These are phyloP conservation scores for Alcis repandata DNA, from an alignment of 2,888 invertebrate species.

Conservation along the genomic window DNA sequence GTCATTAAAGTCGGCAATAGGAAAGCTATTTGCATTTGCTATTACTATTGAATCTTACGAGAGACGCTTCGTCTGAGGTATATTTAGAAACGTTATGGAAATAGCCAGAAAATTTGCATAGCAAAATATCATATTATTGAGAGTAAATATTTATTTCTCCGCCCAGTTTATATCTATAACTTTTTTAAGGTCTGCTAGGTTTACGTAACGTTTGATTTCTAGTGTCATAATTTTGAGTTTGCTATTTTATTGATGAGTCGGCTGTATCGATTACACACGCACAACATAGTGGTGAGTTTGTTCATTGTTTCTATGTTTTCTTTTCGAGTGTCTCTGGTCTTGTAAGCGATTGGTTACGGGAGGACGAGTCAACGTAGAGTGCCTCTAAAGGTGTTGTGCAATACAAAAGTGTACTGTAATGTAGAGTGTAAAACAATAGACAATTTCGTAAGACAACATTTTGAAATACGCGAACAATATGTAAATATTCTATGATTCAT, in stretches of 20 bases:
- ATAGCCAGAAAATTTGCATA: slow-evolving; percentile 37
- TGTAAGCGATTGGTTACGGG: slow-evolving; percentile 44
- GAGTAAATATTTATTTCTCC: slow-evolving; percentile 39
- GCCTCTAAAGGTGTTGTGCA: slow-evolving; percentile 36
- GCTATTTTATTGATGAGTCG: slow-evolving; percentile 27
- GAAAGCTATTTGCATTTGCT: slow-evolving; percentile 50
- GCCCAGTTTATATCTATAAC: slow-evolving; percentile 11
- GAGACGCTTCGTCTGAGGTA: slow-evolving; percentile 19
- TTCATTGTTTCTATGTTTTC: slow-evolving; percentile 56
- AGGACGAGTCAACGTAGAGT: slow-evolving; percentile 18
- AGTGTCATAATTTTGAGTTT: slow-evolving; percentile 24
- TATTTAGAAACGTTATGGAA: slow-evolving; percentile 36
- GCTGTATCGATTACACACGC: slow-evolving; percentile 7
- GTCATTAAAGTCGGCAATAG: slow-evolving; percentile 47
- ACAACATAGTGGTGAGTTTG: not conserved
- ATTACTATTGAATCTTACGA: slow-evolving; percentile 39
- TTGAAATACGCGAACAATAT: slow-evolving; percentile 46
- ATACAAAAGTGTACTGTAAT: slow-evolving; percentile 41
- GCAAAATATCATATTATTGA: slow-evolving; percentile 25
- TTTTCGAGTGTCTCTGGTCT: slow-evolving; percentile 54
- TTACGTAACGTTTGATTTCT: slow-evolving; percentile 31
- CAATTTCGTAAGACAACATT: slow-evolving; percentile 53
- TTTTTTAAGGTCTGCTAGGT: slow-evolving; percentile 20
- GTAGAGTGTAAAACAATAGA: slow-evolving; percentile 52
- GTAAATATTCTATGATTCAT: slow-evolving; percentile 52